These are phyloP conservation scores for Cryptosula pallasiana DNA, from an alignment of 2,888 invertebrate genomes.

Conservation along the genomic window DNA sequence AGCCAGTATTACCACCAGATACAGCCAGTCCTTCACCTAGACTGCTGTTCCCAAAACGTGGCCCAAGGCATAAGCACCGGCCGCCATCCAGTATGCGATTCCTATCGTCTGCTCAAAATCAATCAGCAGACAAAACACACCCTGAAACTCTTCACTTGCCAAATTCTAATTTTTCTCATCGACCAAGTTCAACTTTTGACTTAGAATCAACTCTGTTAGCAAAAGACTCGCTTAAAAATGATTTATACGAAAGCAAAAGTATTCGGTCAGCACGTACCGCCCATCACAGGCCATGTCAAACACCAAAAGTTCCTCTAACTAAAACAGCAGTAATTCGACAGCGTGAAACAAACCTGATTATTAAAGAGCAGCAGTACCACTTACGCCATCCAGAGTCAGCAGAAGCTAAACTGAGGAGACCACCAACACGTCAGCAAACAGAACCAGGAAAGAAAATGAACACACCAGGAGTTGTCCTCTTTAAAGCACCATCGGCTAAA, in stretches of 20 bases:
- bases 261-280: not conserved
- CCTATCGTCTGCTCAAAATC: not conserved
- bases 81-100: not conserved
- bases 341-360: not conserved
- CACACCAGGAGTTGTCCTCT: not conserved
- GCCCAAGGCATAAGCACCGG: not conserved
- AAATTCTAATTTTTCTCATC: not conserved
- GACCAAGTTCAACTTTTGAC: not conserved
- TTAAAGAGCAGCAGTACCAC: not conserved
- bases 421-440: not conserved
- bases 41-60: not conserved
- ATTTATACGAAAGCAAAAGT: not conserved
- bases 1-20: not conserved
- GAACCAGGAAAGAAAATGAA: not conserved
- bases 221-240: not conserved
- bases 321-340: slow-evolving; percentile 11
- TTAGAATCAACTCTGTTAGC: not conserved
- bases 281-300: not conserved
- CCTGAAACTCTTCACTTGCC: not conserved
- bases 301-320: not conserved
- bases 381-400: slow-evolving; percentile 2
- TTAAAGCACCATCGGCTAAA: not conserved
- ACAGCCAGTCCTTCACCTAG: not conserved
- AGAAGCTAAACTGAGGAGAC: not conserved
- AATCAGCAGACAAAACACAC: not conserved